Conservation (phyloP, 2,888 invertebrate species). For the Rhagonycha fulva region DNA sequence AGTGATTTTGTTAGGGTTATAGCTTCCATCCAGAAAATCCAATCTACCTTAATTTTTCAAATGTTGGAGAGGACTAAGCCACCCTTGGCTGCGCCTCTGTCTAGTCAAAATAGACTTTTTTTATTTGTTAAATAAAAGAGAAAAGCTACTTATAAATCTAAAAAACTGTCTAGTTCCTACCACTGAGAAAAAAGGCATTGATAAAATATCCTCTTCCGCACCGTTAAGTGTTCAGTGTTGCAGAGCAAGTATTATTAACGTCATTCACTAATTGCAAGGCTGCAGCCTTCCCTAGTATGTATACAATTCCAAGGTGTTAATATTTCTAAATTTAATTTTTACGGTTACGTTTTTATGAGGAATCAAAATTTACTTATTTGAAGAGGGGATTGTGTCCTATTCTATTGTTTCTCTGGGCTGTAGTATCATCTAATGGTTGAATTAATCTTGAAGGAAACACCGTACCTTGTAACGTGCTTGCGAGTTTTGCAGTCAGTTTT, state of each 20-base stretch:
- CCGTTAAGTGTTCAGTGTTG: background rate
- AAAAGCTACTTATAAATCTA: too few species aligned
- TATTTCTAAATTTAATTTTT: background rate
- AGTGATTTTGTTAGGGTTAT: too few species aligned
- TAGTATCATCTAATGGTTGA: too few species aligned
- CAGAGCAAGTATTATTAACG: background rate
- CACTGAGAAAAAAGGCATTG: background rate
- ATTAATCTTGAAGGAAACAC: background rate
- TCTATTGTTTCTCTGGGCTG: background rate
- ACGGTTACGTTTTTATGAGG: background rate
- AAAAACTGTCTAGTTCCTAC: too few species aligned
- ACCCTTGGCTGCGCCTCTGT: too few species aligned
- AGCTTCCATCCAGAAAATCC: too few species aligned
- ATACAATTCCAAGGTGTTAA: background rate
- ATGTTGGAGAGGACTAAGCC: too few species aligned
- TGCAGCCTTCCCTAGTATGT: background rate
- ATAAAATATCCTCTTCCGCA: background rate
- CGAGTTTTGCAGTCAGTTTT: too few species aligned
- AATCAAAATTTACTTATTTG: background rate
- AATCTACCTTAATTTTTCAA: too few species aligned
- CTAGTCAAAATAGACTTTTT: too few species aligned
- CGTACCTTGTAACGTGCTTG: too few species aligned
- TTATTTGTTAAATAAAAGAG: too few species aligned
- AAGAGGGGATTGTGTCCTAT: background rate
- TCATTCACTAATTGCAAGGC: background rate